A percentile compares a stretch with the other conserved stretches of the same genome.
These are phyloP conservation scores for Eulimnadia texana DNA, from an alignment of 1,140 invertebrate genomes.

Conservation along the genomic window DNA sequence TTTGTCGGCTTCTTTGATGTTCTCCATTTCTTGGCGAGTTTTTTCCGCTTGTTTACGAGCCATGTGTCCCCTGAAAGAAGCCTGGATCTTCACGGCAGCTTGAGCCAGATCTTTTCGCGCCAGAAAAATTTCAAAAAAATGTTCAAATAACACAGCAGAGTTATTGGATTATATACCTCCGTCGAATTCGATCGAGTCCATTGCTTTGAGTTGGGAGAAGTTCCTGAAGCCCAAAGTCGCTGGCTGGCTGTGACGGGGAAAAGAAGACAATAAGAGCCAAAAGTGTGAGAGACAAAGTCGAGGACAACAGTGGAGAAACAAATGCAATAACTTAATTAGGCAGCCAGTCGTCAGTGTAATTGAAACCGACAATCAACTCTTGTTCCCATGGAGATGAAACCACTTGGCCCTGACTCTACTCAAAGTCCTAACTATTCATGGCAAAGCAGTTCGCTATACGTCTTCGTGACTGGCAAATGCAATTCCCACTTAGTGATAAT, in stretches of 20 bases:
- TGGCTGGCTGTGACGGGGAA: background rate
- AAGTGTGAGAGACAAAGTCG: background rate
- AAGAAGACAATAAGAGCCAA: background rate
- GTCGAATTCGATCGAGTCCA: constrained; percentile 3
- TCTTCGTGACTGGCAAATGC: too few relatives aligned
- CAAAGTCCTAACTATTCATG: background rate
- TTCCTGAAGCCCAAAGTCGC: background rate
- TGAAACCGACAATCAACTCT: background rate
- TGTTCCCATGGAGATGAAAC: background rate
- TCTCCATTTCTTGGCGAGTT: constrained; percentile 29
- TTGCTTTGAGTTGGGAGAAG: background rate
- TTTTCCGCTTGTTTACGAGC: constrained; percentile 43
- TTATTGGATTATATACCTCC: background rate
- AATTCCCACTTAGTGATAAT: too few relatives aligned
- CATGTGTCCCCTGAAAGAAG: constrained; percentile 45
- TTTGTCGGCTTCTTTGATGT: constrained; percentile 32
- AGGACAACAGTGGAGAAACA: background rate
- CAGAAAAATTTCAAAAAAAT: constrained; percentile 28
- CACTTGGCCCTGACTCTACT: background rate
- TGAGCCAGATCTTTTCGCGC: constrained; percentile 41
- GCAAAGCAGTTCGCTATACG: too few relatives aligned
- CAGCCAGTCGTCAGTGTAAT: background rate
- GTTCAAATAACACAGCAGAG: background rate
- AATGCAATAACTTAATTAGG: background rate
- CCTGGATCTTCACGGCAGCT: constrained; percentile 52